Base-by-base conservation (phyloP, 2,113 vertebrate genomes). In the Indri indri region DNA sequence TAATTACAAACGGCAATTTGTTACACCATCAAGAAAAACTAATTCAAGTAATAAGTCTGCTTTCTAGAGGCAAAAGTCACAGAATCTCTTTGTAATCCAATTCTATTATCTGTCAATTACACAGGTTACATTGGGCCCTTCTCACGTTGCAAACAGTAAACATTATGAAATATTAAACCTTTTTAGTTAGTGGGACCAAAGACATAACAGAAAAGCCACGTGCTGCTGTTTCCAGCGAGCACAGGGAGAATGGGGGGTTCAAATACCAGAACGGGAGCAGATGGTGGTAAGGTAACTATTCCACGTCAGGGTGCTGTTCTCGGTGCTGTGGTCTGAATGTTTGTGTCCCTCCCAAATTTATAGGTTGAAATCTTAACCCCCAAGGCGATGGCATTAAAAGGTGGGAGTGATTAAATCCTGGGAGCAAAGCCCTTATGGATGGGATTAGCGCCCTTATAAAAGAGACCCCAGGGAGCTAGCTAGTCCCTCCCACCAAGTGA, bases 31-130 rank as follows among this genome's bases (percentile, higher is more conserved):
- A 87, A 59, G 65, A 57, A 61, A 45, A 37, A 63, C 2, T 11
- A 79, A 45, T 18, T 16, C 2, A 61, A 76, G 37, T 9, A 76
- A 32, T 45, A 66, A n/a, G 17, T 45, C 63, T 71, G 47, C 63
- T 91, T 95, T 54, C 90, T 84, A 66, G 20, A 95, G 54, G 30
- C 2, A 32, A 73, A 65, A 59, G 45, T 83, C n/a, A 59, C 37
- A 83, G 73, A 59, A 77, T 82, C 25, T 73, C 6, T 71, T 85
- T 83, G 50, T 10, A 27, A 88, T 59, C 32, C 66, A 50, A 12
- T 87, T 91, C 63, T 66, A 45, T 66, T 70, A 42, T 45, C 42
- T 95, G 52, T 79, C 70, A 73, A 34, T 83, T 90, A 92, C 34
- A 30, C 45, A n/a, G 32, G 5, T 23, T 76, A 50, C 50, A 54